Base-by-base conservation (phyloP, 2,113 vertebrate species). In the Burhinus oedicnemus region DNA sequence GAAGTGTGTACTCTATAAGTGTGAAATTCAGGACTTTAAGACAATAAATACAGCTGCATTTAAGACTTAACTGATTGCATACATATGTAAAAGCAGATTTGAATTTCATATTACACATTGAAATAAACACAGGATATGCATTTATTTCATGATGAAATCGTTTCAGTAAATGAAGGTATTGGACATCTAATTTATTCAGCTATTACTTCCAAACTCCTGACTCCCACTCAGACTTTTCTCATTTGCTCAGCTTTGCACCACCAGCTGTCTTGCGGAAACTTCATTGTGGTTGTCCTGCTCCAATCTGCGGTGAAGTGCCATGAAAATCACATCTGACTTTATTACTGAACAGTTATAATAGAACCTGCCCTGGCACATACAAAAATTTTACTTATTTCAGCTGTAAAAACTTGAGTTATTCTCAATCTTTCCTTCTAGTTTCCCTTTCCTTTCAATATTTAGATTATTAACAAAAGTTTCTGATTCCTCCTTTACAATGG, bases 41-140 rank as follows among this genome's bases (percentile, higher is more conserved):
- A 96, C 90, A 93, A 94, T 87, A 96, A 95, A 70, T 89, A 90
- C 95, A 96, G 84, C 91, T 97, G 91, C 44, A 68, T 89, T 96
- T 93, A 90, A 95, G 57, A 91, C 40, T 57, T 61, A 76, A 91
- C 94, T 98, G 97, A 96, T 97, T 97, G 32, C 97, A 97, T 97
- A 89, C 96, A 97, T 97, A 96, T 97, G 96, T 91, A 97, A 87
- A 89, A 97, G 91, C 29, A 79, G 54, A 96, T 97, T 95, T 97
- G 95, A 96, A 96, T 97, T 98, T 97, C 94, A 94, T 95, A 93
- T 89, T 93, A 11, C 36, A 83, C 62, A 87, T 89, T 93, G 88
- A 96, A 92, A 85, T 91, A 97, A 95, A 94, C 42, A 92, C 70
- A 92, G 87, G 89, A 90, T 95, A 93, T 94, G 70, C 91, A 65